These are phyloP conservation scores for Lordiphosa fenestrarum DNA, from an alignment of 2,888 invertebrate genomes.

Conservation along the genomic window DNA sequence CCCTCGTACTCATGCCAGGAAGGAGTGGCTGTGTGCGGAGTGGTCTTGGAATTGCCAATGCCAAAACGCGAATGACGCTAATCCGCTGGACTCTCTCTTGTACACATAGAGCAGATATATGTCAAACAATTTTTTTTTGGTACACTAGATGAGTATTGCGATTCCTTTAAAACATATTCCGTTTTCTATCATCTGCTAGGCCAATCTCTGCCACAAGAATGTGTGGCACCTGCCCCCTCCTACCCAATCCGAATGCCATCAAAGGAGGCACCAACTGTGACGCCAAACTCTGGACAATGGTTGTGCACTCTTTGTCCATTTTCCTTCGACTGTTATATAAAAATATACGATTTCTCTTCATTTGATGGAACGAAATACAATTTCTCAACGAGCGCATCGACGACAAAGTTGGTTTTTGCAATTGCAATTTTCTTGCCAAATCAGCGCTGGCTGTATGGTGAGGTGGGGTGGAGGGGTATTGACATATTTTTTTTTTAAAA, in stretches of 20 bases:
- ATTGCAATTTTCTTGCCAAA: slow-evolving; percentile 59
- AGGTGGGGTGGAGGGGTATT: slow-evolving; percentile 43
- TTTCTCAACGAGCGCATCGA: slow-evolving; percentile 55
- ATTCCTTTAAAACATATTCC: no score
- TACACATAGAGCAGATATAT: slow-evolving; percentile 34
- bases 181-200: slow-evolving; percentile 7
- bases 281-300: slow-evolving; percentile 53
- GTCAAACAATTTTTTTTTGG: slow-evolving; percentile 70
- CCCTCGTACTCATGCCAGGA: slow-evolving; percentile 7
- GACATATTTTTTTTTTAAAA: slow-evolving; percentile 63
- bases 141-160: slow-evolving; percentile 24
- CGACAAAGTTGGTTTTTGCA: slow-evolving; percentile 56
- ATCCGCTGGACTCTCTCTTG: slow-evolving; percentile 39
- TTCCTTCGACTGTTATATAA: slow-evolving; percentile 38
- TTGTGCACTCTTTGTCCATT: slow-evolving; percentile 13
- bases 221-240: slow-evolving; percentile 8
- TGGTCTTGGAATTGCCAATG: slow-evolving; percentile 13
- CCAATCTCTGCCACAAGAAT: not conserved
- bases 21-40: slow-evolving; percentile 11
- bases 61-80: slow-evolving; percentile 55
- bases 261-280: slow-evolving; percentile 21
- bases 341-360: slow-evolving; percentile 74
- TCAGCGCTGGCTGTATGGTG: slow-evolving; percentile 28
- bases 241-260: no score
- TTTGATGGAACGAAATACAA: slow-evolving; percentile 74